Conservation (phyloP, 2,113 vertebrate species). For the Gadus chalcogrammus region DNA sequence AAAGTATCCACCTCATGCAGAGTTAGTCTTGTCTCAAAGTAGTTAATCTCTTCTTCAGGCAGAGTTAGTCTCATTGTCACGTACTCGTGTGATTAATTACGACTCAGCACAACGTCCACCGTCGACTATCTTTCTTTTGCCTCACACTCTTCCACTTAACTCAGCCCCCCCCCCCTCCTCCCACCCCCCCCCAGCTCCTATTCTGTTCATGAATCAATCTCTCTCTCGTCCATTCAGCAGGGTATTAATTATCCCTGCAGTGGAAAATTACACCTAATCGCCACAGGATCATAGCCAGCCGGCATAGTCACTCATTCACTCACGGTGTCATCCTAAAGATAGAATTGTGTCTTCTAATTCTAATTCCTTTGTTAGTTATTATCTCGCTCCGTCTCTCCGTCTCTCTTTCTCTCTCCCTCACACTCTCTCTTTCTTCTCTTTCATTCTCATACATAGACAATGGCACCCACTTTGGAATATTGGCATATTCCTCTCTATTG, state of each 20-base stretch:
- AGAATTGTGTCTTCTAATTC: constrained; percentile 14
- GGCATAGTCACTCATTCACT: constrained; percentile 35
- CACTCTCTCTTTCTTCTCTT: constrained; percentile 18
- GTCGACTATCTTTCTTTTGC: constrained; percentile 25
- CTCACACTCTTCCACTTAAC: constrained; percentile 1
- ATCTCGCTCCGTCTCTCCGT: constrained; percentile 9
- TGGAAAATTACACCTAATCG: constrained; percentile 47
- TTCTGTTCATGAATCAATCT: constrained; percentile 22
- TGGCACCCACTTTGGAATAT: not conserved
- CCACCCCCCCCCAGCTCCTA: not conserved
- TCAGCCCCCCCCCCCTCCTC: not conserved
- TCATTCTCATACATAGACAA: not conserved
- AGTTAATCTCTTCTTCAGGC: not conserved
- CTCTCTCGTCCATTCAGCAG: constrained; percentile 38
- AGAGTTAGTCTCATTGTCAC: constrained; percentile 22
- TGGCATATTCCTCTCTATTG: constrained; percentile 29
- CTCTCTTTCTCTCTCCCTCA: constrained; percentile 24
- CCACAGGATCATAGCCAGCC: constrained; percentile 31
- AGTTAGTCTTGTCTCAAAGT: too few species aligned
- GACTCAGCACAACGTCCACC: constrained; percentile 15
- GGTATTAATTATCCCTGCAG: constrained; percentile 55
- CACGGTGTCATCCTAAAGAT: constrained; percentile 37
- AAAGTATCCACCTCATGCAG: too few species aligned
- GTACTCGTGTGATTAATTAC: not conserved
- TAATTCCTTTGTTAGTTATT: constrained; percentile 24